Conservation (phyloP, 2,888 invertebrate genomes). For the Drosophila mulleri region DNA sequence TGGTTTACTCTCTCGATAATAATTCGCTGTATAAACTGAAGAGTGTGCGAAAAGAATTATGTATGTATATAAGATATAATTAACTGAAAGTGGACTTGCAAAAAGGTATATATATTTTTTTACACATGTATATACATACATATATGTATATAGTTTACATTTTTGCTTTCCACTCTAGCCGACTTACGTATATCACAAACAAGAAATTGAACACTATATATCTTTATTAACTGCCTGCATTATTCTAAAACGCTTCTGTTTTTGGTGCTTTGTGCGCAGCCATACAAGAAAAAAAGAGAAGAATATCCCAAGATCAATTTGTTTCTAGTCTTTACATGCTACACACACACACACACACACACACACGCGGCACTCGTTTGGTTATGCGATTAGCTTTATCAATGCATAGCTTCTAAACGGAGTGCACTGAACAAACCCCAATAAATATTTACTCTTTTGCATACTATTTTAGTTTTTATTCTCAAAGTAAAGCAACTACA, state of each 20-base stretch:
- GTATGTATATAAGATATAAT: conserved; percentile 55
- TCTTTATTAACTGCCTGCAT: conserved; percentile 34
- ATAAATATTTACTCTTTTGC: conserved; percentile 31
- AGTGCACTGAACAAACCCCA: conserved; percentile 39
- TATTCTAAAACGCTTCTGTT: conserved; percentile 27
- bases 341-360: conserved; percentile 15
- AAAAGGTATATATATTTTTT: conserved; percentile 69
- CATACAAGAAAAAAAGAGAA: conserved; percentile 12
- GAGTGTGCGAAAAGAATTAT: conserved; percentile 35
- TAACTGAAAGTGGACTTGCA: conserved; percentile 51
- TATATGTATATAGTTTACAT: conserved; percentile 56
- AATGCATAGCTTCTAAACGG: conserved; percentile 67
- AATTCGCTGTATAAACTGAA: conserved; percentile 37
- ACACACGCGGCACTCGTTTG: conserved; percentile 60
- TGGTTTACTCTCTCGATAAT: conserved; percentile 28
- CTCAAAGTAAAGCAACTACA: conserved; percentile 10
- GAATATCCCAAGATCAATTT: conserved; percentile 37
- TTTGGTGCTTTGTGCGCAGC: conserved; percentile 38
- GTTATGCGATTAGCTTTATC: conserved; percentile 49
- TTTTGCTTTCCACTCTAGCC: conserved; percentile 62
- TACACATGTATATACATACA: conserved; percentile 63
- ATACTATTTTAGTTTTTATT: conserved; percentile 28
- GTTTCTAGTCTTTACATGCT: conserved; percentile 61
- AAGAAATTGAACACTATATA: conserved; percentile 21
- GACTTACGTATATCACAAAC: conserved; percentile 41